These are phyloP conservation scores for Alcis repandata DNA, from an alignment of 2,888 invertebrate species.

Conservation along the genomic window DNA sequence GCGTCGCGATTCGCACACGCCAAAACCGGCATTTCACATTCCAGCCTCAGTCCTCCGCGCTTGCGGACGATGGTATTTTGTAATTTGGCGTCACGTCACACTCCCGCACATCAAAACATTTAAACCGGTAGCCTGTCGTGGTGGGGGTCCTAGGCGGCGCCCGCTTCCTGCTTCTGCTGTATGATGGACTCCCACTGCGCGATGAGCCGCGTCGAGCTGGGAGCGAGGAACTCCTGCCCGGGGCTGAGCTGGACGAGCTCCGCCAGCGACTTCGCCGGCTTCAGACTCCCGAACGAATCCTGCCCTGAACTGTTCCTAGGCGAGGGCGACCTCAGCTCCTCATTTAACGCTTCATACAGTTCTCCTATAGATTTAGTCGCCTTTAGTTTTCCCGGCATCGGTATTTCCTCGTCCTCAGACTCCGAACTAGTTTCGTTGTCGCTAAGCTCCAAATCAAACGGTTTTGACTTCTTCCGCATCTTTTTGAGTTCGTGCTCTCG, in stretches of 20 bases:
- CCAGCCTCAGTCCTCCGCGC: slow-evolving; percentile 39
- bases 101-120: slow-evolving; percentile 58
- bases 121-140: slow-evolving; percentile 57
- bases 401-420: slow-evolving; percentile 87
- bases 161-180: slow-evolving; percentile 87
- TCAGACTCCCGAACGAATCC: slow-evolving; percentile 83
- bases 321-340: slow-evolving; percentile 80
- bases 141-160: slow-evolving; percentile 72
- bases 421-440: slow-evolving; percentile 87
- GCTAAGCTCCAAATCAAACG: slow-evolving; percentile 88
- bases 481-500: slow-evolving; percentile 93
- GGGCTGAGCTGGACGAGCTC: slow-evolving; percentile 89
- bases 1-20: slow-evolving; percentile 34
- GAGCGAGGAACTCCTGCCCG: slow-evolving; percentile 88
- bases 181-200: slow-evolving; percentile 94
- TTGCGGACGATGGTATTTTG: slow-evolving; percentile 48
- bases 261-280: slow-evolving; percentile 90
- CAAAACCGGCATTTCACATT: slow-evolving; percentile 44
- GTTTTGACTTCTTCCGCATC: slow-evolving; percentile 87
- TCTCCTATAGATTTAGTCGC: slow-evolving; percentile 90
- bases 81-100: slow-evolving; percentile 48
- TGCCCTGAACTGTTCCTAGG: slow-evolving; percentile 78
- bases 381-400: slow-evolving; percentile 87
- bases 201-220: slow-evolving; percentile 90
- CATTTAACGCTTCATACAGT: slow-evolving; percentile 87